A percentile compares a stretch with the other conserved stretches of the same genome.
Conservation (phyloP, 2,797 vertebrate species). For the Centropyge bicolor region DNA sequence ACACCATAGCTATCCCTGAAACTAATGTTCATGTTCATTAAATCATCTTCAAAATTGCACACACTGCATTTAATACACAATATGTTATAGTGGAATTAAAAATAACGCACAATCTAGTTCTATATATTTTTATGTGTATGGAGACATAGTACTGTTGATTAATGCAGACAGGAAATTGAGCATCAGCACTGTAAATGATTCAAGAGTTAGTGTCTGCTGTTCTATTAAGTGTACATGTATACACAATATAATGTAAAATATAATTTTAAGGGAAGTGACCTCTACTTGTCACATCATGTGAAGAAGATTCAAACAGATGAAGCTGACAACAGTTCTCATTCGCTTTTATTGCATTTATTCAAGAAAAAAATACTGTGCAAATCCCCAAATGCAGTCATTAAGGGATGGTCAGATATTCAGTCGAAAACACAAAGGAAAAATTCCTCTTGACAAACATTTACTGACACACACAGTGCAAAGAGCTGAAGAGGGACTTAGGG, state of each 20-base stretch:
- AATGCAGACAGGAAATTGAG: not conserved
- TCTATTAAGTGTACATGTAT: too few relatives aligned
- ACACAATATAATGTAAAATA: not conserved
- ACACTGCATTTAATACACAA: too few relatives aligned
- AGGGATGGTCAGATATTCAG: constrained; percentile 42
- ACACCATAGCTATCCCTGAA: not conserved
- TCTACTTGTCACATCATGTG: not conserved
- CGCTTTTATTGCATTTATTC: constrained; percentile 47
- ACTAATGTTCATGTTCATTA: not conserved
- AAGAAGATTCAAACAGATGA: not conserved
- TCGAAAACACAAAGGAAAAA: not conserved
- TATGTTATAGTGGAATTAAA: too few relatives aligned
- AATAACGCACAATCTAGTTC: not conserved
- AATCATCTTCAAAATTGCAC: not conserved
- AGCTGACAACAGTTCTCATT: not conserved
- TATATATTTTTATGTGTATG: not conserved
- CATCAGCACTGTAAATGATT: not conserved
- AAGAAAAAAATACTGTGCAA: constrained; percentile 49
- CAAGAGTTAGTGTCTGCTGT: too few relatives aligned
- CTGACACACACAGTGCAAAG: not conserved
- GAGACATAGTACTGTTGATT: not conserved
- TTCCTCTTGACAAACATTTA: constrained; percentile 11
- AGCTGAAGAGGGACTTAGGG: not conserved
- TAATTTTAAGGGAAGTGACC: not conserved
- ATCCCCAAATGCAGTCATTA: constrained; percentile 20